Base-by-base conservation (phyloP, 2,888 invertebrate species). In the Sarcophaga carnaria region DNA sequence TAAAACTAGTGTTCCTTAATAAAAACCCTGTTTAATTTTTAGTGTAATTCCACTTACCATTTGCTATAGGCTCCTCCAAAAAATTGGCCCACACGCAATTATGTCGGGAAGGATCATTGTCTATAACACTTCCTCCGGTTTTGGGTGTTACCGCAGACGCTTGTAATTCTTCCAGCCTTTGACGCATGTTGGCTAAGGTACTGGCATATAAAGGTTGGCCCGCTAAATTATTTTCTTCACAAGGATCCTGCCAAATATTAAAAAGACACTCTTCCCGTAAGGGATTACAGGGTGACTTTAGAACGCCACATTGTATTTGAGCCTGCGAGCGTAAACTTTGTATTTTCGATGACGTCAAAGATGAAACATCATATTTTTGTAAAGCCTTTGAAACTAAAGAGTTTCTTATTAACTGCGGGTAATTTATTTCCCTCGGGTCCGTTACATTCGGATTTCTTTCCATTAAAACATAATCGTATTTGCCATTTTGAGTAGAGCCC, bases 1-100 rank as follows among this genome's bases (percentile, higher is more conserved):
- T 2, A 37, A 37, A 37, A 37, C 6, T 37, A 37, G 8, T 10
- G 2, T 10, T 0, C 37, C 37, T 10, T 37, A 2, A 37, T 8
- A 37, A 8, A 1, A 37, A 37, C 0, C 37, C 37, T 37, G 6
- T 37, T 37, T 37, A 37, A 6, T 37, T 8, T 37, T 37, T 2
- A 8, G 10, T 37, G 8, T 10, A 10, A 8, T 59, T 49, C n/a
- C 17, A 54, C 83, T 80, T 60, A 89, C 89, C 66, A 22, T 71
- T 62, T 8, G 80, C 77, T 25, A 79, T 14, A 14, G 88, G 25
- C 2, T 88, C 86, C 3, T 89, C 87, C 22, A 87, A 84, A 72
- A 85, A 96, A 88, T 93, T 94, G 2, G 94, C 93, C 96, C 96
- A 96, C 0, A 94, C 94, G 76, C 94, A 93, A 77, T 95, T 94